Evolutionary conservation across 2,888 invertebrate species (phyloP).

Genomic region (Proisotoma minuta): DNA sequence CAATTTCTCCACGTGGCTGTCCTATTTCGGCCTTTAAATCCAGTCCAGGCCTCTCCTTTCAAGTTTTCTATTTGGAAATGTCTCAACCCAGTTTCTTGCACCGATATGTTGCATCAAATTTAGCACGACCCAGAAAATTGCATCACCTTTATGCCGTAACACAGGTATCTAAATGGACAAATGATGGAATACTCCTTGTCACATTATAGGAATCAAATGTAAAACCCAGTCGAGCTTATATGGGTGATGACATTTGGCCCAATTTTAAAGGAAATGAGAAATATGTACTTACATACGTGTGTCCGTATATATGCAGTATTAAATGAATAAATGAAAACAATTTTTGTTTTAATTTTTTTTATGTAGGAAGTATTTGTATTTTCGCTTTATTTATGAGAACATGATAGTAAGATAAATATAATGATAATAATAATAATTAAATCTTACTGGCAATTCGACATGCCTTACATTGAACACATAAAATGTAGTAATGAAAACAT

Average conservation of each 20-base stretch:
- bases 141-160: too few species aligned
- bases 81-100: not conserved
- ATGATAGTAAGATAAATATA: not conserved
- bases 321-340: too few species aligned
- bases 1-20: constrained; percentile 44
- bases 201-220: too few species aligned
- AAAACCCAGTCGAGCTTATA: too few species aligned
- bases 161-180: too few species aligned
- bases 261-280: too few species aligned
- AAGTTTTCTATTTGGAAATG: not conserved
- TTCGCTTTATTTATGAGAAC: constrained; percentile 6
- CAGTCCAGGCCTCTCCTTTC: not conserved
- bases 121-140: too few species aligned
- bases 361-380: not conserved
- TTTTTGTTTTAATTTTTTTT: not conserved
- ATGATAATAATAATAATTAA: not conserved
- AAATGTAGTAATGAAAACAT: constrained; percentile 13
- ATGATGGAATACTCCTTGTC: too few species aligned
- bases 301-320: too few species aligned
- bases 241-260: too few species aligned
- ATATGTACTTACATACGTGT: too few species aligned
- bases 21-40: constrained; percentile 29
- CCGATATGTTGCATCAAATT: not conserved
- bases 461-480: constrained; percentile 13
- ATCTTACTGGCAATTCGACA: not conserved